Percentiles rank a stretch among this genome's conserved stretches.
These are phyloP conservation scores for Anthophora plumipes DNA, from an alignment of 2,888 invertebrate genomes.

Conservation along the genomic window DNA sequence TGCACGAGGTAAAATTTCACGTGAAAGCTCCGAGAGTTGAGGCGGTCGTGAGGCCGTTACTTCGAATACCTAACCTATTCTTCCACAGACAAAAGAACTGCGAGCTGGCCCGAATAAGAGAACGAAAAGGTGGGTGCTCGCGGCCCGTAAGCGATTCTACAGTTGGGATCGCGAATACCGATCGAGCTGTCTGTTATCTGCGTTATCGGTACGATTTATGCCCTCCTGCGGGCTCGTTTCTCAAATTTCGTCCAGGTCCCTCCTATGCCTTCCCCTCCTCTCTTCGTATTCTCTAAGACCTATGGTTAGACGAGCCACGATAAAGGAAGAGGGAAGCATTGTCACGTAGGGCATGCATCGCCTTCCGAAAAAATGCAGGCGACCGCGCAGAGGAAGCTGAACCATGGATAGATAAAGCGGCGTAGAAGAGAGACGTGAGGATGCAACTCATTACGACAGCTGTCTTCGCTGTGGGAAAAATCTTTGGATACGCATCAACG, in stretches of 20 bases:
- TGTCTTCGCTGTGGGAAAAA: slow-evolving; percentile 82
- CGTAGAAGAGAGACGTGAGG: slow-evolving; percentile 78
- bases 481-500: slow-evolving; percentile 73
- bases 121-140: slow-evolving; percentile 2
- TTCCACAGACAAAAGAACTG: slow-evolving; percentile 27
- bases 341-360: slow-evolving; percentile 76
- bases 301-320: slow-evolving; percentile 36
- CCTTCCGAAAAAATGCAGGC: slow-evolving; percentile 60
- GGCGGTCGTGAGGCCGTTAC: slow-evolving; percentile 21
- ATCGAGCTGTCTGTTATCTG: slow-evolving; percentile 59
- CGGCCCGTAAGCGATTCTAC: slow-evolving; percentile 28
- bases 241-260: slow-evolving; percentile 65
- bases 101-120: not conserved
- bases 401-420: slow-evolving; percentile 46
- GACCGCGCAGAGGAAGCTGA: slow-evolving; percentile 31
- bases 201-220: slow-evolving; percentile 68
- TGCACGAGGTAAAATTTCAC: slow-evolving; percentile 3
- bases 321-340: slow-evolving; percentile 74
- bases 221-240: slow-evolving; percentile 66
- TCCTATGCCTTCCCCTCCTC: slow-evolving; percentile 6
- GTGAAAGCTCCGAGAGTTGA: not conserved
- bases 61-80: slow-evolving; percentile 28
- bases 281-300: too few species aligned
- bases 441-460: slow-evolving; percentile 85
- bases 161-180: slow-evolving; percentile 61